Base-by-base conservation (phyloP, 2,113 vertebrate genomes). In the Tragelaphus buxtoni region DNA sequence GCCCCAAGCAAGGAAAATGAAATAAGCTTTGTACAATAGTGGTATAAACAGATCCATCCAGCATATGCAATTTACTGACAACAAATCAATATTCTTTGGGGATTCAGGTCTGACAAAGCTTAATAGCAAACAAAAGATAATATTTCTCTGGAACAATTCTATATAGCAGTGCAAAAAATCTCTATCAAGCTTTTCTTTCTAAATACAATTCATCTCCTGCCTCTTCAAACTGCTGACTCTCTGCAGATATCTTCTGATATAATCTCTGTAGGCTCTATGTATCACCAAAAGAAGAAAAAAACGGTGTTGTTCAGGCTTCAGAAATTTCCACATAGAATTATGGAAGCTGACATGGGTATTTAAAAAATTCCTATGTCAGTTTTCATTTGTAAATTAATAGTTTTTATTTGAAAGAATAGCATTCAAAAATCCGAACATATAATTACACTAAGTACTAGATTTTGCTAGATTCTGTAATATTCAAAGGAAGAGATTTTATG, bases 21-120 rank as follows among this genome's bases (percentile, higher is more conserved):
- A 98, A 97, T 87, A 82, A 97, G 90, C 95, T 94, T 97, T 90
- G 14, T 82, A 74, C 72, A 97, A 47, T 86, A 90, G 94, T 96
- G 95, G 96, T 97, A 97, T 96, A 93, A 98, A 97, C 69, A 94
- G 79, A 98, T 97, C 90, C n/a, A 91, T 95, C 45, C 26, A 92
- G 60, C 97, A 86, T 69, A 88, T 92, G 77, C 69, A 88, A 49
- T 9, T 88, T 95, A 77, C 77, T 93, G 82, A 95, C 90, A 98
- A 95, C 94, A 98, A 97, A 98, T 97, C 94, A 63, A 97, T 98
- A 97, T 89, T 55, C 30, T 94, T 94, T 97, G 97, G 89, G 77
- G 91, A 96, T 96, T 97, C 76, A 69, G n/a, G 84, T 72, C 69
- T 85, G 92, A 94, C 94, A 96, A 96, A 90, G 47, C 61, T 69